Percentiles rank a stretch among this genome's conserved stretches.
phyloP scores from a whole-genome alignment of 2,797 vertebrate genomes.

The Girardinus metallicus region DNA sequence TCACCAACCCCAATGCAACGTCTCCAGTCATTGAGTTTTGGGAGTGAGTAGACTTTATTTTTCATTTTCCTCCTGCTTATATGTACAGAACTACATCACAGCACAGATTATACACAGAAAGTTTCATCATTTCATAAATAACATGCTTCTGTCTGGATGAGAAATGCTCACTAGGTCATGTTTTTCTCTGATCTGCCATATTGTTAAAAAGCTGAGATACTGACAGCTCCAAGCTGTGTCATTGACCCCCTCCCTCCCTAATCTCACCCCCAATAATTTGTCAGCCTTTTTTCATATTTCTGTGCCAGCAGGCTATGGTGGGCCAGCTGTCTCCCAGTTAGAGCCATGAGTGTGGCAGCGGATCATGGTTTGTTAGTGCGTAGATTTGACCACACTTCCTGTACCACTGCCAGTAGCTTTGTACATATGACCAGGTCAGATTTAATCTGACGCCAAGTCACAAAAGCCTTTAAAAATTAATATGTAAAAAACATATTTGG shows the following conservation, averaged over 20 bases:
- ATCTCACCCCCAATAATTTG: slow-evolving; percentile 79
- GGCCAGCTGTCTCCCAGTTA: slow-evolving; percentile 81
- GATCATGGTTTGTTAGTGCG: slow-evolving; percentile 74
- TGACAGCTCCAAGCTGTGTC: slow-evolving; percentile 24
- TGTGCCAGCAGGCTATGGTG: slow-evolving; percentile 74
- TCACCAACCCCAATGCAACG: slow-evolving; percentile 90
- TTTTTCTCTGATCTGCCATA: slow-evolving; percentile 7
- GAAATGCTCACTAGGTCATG: background rate
- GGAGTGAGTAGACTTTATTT: slow-evolving; percentile 90
- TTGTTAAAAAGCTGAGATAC: slow-evolving; percentile 23
- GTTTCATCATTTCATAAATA: slow-evolving; percentile 18
- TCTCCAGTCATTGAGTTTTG: slow-evolving; percentile 99
- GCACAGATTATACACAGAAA: background rate
- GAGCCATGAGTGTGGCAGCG: slow-evolving; percentile 77
- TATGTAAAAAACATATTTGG: background rate
- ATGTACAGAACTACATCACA: slow-evolving; percentile 8
- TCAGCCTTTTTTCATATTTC: slow-evolving; percentile 79
- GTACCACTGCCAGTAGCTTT: slow-evolving; percentile 71
- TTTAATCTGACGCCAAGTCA: slow-evolving; percentile 8
- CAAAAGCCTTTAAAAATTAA: background rate
- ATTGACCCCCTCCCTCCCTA: slow-evolving; percentile 29
- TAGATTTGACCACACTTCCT: slow-evolving; percentile 74
- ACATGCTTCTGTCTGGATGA: slow-evolving; percentile 1
- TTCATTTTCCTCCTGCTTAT: slow-evolving; percentile 5
- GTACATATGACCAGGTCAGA: slow-evolving; percentile 51